A percentile compares a stretch with the other conserved stretches of the same genome.
These are phyloP conservation scores for Leptinotarsa rubiginosa DNA, from an alignment of 2,888 invertebrate species.

Conservation along the genomic window DNA sequence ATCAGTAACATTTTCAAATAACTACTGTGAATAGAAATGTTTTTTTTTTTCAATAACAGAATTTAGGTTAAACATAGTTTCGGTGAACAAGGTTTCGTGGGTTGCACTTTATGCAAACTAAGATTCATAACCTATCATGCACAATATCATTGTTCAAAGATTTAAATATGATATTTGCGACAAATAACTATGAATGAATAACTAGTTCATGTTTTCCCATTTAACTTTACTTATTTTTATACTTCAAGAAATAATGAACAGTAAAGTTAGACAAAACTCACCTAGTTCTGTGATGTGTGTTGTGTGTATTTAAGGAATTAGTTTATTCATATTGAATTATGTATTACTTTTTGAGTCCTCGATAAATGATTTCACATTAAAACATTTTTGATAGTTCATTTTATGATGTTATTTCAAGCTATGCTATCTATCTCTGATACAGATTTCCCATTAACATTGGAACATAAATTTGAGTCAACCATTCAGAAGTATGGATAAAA, in stretches of 20 bases:
- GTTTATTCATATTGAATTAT: slow-evolving; percentile 2
- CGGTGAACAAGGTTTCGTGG: slow-evolving; percentile 32
- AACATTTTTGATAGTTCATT: no score
- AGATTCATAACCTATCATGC: slow-evolving; percentile 9
- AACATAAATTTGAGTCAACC: no score
- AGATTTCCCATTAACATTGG: no score
- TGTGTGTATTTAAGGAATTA: background rate
- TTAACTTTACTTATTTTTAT: slow-evolving; percentile 32
- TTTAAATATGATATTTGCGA: no score
- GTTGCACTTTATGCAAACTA: slow-evolving; percentile 25
- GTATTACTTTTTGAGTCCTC: no score
- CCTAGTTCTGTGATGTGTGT: background rate
- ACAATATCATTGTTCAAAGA: slow-evolving; percentile 29
- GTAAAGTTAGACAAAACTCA: background rate
- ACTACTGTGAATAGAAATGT: background rate
- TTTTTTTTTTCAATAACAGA: slow-evolving; percentile 16
- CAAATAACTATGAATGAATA: background rate
- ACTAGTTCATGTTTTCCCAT: slow-evolving; percentile 27
- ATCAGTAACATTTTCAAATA: background rate
- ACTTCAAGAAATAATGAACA: slow-evolving; percentile 8
- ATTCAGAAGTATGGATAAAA: no score
- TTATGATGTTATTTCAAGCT: no score
- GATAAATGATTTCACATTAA: no score
- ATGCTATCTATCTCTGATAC: no score
- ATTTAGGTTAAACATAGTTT: slow-evolving; percentile 38